These are phyloP conservation scores for Ranitomeya imitator DNA, from an alignment of 2,113 vertebrate genomes.

Conservation along the genomic window DNA sequence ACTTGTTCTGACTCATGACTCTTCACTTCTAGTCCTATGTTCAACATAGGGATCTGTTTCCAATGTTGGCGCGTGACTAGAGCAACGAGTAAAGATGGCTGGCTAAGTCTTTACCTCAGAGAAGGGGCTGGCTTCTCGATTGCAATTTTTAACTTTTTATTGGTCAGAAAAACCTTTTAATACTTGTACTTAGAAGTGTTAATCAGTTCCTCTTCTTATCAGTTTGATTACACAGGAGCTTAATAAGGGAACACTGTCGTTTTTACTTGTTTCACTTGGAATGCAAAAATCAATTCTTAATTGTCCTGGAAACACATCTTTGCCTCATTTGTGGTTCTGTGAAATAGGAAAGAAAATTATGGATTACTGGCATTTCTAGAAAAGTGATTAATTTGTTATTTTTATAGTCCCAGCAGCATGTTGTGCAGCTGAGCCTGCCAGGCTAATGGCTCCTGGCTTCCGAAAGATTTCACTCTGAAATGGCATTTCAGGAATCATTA, in stretches of 20 bases:
- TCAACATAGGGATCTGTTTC: too few relatives aligned
- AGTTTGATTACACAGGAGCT: slow-evolving; percentile 42
- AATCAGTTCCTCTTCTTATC: slow-evolving; percentile 11
- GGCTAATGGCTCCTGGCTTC: slow-evolving; percentile 33
- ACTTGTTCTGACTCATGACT: not conserved
- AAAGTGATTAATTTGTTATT: slow-evolving; percentile 44
- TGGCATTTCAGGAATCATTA: slow-evolving; percentile 44
- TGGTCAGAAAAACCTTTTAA: too few relatives aligned
- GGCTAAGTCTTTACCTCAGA: too few relatives aligned
- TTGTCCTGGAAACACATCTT: slow-evolving; percentile 6
- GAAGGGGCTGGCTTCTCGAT: too few relatives aligned
- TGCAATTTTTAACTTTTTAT: too few relatives aligned
- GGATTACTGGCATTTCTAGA: slow-evolving; percentile 26
- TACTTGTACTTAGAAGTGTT: not conserved
- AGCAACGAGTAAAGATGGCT: too few relatives aligned
- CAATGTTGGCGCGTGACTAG: too few relatives aligned
- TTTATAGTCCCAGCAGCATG: slow-evolving; percentile 39
- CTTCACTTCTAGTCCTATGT: too few relatives aligned
- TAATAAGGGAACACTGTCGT: not conserved
- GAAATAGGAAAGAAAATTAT: slow-evolving; percentile 16
- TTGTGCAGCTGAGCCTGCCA: slow-evolving; percentile 42
- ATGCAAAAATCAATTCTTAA: not conserved
- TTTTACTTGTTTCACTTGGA: slow-evolving; percentile 41
- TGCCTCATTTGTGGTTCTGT: slow-evolving; percentile 18
- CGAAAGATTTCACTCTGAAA: slow-evolving; percentile 30